Percentiles rank a stretch among this genome's conserved stretches.
Conservation (phyloP, 2,113 vertebrate genomes). For the Bos indicus region DNA sequence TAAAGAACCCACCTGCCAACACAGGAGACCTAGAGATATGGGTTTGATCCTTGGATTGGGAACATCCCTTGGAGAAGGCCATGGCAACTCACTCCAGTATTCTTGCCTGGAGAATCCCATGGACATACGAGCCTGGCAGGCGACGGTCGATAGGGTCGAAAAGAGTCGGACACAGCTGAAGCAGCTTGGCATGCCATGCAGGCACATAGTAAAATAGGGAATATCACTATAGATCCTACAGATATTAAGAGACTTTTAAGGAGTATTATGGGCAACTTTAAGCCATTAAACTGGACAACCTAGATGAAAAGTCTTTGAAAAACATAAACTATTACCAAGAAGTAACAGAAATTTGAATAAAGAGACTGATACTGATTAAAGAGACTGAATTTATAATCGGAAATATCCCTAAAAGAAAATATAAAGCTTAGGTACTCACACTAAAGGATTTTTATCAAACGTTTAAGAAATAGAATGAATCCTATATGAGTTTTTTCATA, state of each 20-base stretch:
- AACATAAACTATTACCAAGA: neutral
- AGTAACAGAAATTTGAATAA: neutral
- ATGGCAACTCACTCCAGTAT: neutral
- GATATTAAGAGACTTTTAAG: neutral
- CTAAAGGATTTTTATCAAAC: neutral
- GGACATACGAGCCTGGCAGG: neutral
- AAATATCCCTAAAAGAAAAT: neutral
- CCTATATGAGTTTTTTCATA: neutral
- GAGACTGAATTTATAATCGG: neutral
- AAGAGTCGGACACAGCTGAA: neutral
- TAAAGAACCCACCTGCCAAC: neutral
- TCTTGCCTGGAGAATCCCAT: neutral
- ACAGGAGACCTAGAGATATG: neutral
- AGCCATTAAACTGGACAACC: neutral
- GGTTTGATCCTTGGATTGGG: neutral
- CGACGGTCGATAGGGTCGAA: rapidly evolving
- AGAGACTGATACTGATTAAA: neutral
- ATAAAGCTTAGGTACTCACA: neutral
- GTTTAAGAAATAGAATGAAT: neutral
- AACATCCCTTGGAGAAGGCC: neutral
- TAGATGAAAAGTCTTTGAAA: neutral
- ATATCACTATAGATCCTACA: neutral
- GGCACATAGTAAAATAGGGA: neutral
- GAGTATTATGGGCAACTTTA: neutral
- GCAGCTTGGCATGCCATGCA: neutral